Evolutionary conservation across 2,888 invertebrate species (phyloP).

Genomic region (Tetragnatha montana): DNA sequence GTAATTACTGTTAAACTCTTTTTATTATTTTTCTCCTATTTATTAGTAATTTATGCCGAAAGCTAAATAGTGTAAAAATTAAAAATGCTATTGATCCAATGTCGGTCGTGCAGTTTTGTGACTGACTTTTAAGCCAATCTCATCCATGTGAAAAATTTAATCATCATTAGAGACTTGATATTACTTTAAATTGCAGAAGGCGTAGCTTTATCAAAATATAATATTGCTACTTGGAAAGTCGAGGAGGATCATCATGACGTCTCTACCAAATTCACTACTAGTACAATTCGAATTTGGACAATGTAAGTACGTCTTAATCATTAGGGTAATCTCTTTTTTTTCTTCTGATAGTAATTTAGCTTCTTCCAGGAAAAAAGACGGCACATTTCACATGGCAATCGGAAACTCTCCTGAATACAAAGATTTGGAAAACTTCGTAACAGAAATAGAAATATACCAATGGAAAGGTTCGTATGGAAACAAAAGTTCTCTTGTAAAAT

Average conservation of each 20-base stretch:
- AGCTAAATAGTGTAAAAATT: no score
- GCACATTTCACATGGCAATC: constrained; percentile 61
- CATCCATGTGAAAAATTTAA: not conserved
- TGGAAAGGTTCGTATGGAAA: constrained; percentile 56
- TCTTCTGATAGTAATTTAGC: not conserved
- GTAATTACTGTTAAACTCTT: no score
- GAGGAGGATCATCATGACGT: constrained; percentile 35
- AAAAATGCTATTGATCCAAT: no score
- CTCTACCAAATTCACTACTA: constrained; percentile 39
- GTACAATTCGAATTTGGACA: constrained; percentile 61
- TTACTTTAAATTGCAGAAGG: constrained; percentile 32
- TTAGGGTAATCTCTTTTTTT: not conserved
- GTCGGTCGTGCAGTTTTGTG: no score
- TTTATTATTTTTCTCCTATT: no score
- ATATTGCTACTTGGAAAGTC: not conserved
- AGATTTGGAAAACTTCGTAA: not conserved
- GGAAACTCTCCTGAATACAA: constrained; percentile 50
- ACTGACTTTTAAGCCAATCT: no score
- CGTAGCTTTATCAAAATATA: constrained; percentile 26
- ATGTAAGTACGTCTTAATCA: constrained; percentile 50
- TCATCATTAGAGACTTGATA: not conserved
- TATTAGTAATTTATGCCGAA: no score
- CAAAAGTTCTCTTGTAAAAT: no score
- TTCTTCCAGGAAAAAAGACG: constrained; percentile 48
- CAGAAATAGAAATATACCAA: constrained; percentile 41